Evolutionary conservation across 1,140 invertebrate genomes (phyloP).

Genomic region (Caenorhabditis tropicalis): DNA sequence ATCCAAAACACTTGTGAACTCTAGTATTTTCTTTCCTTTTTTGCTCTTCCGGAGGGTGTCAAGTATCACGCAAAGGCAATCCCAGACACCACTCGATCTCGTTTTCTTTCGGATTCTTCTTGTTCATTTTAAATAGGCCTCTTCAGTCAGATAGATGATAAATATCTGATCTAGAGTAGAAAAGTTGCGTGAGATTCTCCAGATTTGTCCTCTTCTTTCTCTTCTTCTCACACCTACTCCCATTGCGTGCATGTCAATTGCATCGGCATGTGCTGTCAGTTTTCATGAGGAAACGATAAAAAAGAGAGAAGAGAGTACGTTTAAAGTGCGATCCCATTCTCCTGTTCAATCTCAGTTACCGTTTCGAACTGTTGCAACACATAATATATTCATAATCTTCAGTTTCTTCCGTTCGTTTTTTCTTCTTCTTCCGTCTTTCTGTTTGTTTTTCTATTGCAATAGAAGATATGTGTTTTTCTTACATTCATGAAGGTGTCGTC

Average conservation of each 20-base stretch:
- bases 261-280: background rate
- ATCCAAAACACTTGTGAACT: background rate
- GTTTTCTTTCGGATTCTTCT: background rate
- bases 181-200: constrained; percentile 21
- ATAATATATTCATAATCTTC: background rate
- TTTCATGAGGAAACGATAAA: background rate
- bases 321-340: background rate
- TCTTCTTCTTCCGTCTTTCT: background rate
- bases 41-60: constrained; percentile 29
- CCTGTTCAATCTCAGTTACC: background rate
- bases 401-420: background rate
- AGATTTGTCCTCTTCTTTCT: background rate
- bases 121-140: background rate
- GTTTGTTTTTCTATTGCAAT: background rate
- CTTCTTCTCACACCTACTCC: constrained; percentile 28
- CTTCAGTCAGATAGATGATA: background rate
- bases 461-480: background rate
- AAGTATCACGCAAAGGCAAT: constrained; percentile 22
- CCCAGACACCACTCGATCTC: background rate
- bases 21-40: background rate
- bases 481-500: background rate
- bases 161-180: background rate
- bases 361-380: background rate
- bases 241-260: constrained; percentile 27
- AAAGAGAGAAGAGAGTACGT: background rate